phyloP scores from a whole-genome alignment of 2,888 invertebrate species.

The Drosophila longiperda region DNA sequence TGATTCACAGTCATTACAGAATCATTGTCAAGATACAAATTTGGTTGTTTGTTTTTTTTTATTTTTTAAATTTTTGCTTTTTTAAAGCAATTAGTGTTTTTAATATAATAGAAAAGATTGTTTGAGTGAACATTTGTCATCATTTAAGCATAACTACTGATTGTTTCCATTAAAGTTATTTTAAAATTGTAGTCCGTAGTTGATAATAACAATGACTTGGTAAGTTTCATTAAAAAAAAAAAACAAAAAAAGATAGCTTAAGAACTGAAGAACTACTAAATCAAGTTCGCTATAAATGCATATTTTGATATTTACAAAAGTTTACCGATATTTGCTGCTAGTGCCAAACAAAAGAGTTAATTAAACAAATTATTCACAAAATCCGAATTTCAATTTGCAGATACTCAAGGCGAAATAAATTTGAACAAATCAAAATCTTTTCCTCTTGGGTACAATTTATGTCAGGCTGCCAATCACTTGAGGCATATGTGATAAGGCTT shows the following conservation, averaged over 20 bases:
- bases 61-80: not conserved
- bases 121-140: not conserved
- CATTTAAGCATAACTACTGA: not conserved
- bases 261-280: not conserved
- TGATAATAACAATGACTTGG: not conserved
- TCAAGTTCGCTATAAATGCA: not conserved
- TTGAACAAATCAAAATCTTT: constrained; percentile 2
- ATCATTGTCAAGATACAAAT: not conserved
- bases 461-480: constrained; percentile 8
- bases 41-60: not conserved
- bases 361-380: not conserved
- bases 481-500: constrained; percentile 16
- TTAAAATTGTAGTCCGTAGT: not conserved
- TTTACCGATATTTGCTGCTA: not conserved
- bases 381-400: not conserved
- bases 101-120: not conserved
- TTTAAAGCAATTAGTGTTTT: not conserved
- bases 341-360: not conserved
- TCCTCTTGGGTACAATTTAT: constrained; percentile 12
- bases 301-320: not conserved
- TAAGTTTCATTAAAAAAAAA: not conserved
- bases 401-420: constrained; percentile 16
- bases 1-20: not conserved
- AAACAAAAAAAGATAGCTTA: not conserved
- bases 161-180: not conserved